Percentiles rank a stretch among this genome's conserved stretches.
Evolutionary conservation across 2,888 invertebrate species (phyloP).

Genomic region (Junonia oenone): DNA sequence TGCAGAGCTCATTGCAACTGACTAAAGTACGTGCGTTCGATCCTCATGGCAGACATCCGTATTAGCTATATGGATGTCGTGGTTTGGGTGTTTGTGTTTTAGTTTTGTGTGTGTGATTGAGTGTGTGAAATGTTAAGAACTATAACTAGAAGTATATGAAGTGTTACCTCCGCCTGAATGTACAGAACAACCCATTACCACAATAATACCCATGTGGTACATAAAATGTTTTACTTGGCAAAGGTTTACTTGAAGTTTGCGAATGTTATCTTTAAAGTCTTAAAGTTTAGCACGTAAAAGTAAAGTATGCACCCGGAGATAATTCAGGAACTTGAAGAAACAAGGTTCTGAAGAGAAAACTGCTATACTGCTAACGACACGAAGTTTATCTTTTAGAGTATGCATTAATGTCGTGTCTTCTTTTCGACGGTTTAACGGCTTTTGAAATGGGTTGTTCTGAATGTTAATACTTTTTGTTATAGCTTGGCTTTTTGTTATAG

Average conservation of each 20-base stretch:
- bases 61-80: no score
- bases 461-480: no score
- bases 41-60: no score
- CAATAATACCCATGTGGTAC: not conserved
- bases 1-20: no score
- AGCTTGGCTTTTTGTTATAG: no score
- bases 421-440: not conserved
- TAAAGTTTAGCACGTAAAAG: not conserved
- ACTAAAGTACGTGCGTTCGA: no score
- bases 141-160: no score
- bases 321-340: not conserved
- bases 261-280: slow-evolving; percentile 5
- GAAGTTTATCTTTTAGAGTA: not conserved
- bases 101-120: no score
- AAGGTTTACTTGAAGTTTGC: not conserved
- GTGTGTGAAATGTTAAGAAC: no score
- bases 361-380: not conserved
- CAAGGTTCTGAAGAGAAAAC: not conserved
- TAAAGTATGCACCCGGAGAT: not conserved
- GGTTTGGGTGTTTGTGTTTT: no score
- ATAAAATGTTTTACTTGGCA: slow-evolving; percentile 12
- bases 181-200: not conserved
- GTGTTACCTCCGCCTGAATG: not conserved
- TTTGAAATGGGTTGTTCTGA: not conserved
- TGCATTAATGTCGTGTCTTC: not conserved